Conservation (phyloP, 2,888 invertebrate genomes). For the Mimumesa dahlbomi region DNA sequence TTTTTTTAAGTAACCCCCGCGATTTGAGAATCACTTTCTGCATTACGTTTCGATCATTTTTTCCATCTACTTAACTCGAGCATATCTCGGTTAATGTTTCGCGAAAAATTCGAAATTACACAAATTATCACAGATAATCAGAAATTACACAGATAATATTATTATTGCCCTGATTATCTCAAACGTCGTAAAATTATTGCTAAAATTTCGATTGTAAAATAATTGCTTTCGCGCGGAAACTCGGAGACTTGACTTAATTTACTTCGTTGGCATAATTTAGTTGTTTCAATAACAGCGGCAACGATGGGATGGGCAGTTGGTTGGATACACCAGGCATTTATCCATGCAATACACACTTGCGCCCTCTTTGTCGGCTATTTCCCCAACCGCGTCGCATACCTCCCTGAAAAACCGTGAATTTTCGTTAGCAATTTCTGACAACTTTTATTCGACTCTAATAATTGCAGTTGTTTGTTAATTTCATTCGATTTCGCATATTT, state of each 20-base stretch:
- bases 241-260: not conserved
- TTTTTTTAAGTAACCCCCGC: too few relatives aligned
- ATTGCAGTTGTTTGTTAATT: not conserved
- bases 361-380: slow-evolving; percentile 86
- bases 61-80: too few relatives aligned
- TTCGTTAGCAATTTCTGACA: not conserved
- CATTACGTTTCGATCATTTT: too few relatives aligned
- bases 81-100: too few relatives aligned
- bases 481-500: too few relatives aligned
- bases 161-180: too few relatives aligned
- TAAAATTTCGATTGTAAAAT: not conserved
- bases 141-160: too few relatives aligned
- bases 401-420: slow-evolving; percentile 82
- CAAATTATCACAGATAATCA: too few relatives aligned
- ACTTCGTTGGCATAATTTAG: not conserved
- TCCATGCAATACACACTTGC: slow-evolving; percentile 94
- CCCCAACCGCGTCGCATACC: slow-evolving; percentile 91
- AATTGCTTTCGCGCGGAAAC: slow-evolving; percentile 1
- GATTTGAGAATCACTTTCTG: not conserved
- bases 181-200: not conserved
- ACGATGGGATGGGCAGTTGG: slow-evolving; percentile 86
- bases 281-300: slow-evolving; percentile 86
- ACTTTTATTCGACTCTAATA: not conserved
- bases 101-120: too few relatives aligned
- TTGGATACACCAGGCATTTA: slow-evolving; percentile 90